A percentile compares a stretch with the other conserved stretches of the same genome.
Evolutionary conservation across 2,113 vertebrate genomes (phyloP).

Genomic region (Australoheros scitulus): DNA sequence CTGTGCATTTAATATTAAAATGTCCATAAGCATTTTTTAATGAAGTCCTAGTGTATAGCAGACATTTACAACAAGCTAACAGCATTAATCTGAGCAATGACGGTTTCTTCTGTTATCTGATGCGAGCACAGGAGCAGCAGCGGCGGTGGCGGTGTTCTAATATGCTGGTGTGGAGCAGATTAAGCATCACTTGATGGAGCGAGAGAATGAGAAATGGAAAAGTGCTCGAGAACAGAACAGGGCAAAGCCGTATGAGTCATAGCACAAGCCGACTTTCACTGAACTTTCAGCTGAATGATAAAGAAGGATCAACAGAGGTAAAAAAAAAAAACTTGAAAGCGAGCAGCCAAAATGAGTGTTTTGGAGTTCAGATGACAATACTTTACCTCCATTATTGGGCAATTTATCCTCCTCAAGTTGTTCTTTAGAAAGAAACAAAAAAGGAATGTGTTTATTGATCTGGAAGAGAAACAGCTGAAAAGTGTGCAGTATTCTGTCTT

Average conservation of each 20-base stretch:
- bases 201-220: conserved; percentile 9
- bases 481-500: conserved; percentile 18
- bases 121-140: conserved; percentile 22
- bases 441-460: conserved; percentile 68
- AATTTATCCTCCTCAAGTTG: conserved; percentile 85
- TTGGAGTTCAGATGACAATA: conserved; percentile 59
- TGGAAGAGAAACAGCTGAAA: conserved; percentile 42
- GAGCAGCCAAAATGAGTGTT: conserved; percentile 46
- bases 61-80: conserved; percentile 26
- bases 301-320: conserved; percentile 8
- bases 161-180: conserved; percentile 38
- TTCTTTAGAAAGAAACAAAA: conserved; percentile 75
- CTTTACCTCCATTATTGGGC: conserved; percentile 83
- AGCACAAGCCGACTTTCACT: conserved; percentile 31
- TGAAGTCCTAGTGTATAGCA: conserved; percentile 1
- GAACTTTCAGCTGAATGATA: conserved; percentile 43
- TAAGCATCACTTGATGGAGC: conserved; percentile 50
- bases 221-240: conserved; percentile 23
- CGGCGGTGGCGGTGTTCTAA: conserved; percentile 31
- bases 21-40: conserved; percentile 8
- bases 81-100: conserved; percentile 39
- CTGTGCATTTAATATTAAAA: conserved; percentile 25
- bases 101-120: conserved; percentile 23
- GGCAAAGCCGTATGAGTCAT: conserved; percentile 68
- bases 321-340: conserved; percentile 27